A percentile compares a stretch with the other conserved stretches of the same genome.
Evolutionary conservation across 2,888 invertebrate species (phyloP).

Genomic region (Torymus texanus): DNA sequence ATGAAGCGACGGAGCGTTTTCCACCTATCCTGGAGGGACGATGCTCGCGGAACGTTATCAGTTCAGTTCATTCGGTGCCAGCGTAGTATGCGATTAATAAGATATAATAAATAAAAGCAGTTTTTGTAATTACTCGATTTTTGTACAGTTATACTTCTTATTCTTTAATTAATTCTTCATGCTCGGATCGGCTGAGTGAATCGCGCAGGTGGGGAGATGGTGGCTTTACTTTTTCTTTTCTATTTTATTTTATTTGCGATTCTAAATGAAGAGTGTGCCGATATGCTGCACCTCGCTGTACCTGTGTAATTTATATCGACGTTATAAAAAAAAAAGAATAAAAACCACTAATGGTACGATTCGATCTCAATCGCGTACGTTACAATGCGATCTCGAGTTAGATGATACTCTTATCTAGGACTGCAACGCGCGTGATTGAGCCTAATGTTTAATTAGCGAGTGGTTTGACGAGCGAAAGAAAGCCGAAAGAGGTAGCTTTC

Average conservation of each 20-base stretch:
- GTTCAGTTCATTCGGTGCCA: conserved; percentile 68
- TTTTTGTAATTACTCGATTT: conserved; percentile 58
- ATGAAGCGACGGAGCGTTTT: conserved; percentile 53
- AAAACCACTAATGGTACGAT: conserved; percentile 53
- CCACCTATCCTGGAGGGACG: conserved; percentile 41
- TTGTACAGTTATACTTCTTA: conserved; percentile 57
- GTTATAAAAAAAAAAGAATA: conserved; percentile 34
- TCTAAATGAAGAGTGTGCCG: conserved; percentile 54
- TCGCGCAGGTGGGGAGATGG: conserved; percentile 58
- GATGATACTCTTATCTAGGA: conserved; percentile 53
- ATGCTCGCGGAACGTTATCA: conserved; percentile 63
- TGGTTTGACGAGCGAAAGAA: conserved; percentile 53
- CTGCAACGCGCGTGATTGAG: conserved; percentile 58
- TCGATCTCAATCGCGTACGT: conserved; percentile 57
- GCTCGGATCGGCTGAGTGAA: conserved; percentile 58
- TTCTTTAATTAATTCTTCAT: conserved; percentile 55
- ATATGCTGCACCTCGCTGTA: conserved; percentile 57
- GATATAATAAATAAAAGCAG: conserved; percentile 49
- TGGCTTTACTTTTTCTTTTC: conserved; percentile 56
- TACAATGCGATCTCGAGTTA: conserved; percentile 55
- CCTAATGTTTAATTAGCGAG: conserved; percentile 55
- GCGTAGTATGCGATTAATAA: conserved; percentile 60
- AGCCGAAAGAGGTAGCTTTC: conserved; percentile 51
- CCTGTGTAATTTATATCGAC: conserved; percentile 59
- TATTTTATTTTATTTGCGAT: conserved; percentile 57